A percentile compares a stretch with the other conserved stretches of the same genome.
These are phyloP conservation scores for Elachura formosa DNA, from an alignment of 2,113 vertebrate genomes.

Conservation along the genomic window DNA sequence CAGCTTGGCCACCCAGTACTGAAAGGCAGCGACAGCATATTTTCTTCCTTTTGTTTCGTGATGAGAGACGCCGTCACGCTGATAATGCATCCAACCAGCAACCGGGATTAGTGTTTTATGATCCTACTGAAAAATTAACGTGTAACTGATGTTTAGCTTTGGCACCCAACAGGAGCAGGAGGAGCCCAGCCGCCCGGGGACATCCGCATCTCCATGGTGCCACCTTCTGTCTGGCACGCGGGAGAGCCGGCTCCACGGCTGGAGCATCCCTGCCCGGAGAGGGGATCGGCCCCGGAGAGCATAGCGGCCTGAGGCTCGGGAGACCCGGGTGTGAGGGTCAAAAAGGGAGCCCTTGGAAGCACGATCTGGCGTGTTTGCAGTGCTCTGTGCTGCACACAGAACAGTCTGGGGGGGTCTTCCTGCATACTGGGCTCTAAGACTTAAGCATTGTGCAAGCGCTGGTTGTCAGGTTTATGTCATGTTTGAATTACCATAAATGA, in stretches of 20 bases:
- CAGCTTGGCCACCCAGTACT: not conserved
- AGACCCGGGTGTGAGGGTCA: too few relatives aligned
- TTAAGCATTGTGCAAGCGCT: accelerated
- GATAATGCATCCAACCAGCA: not conserved
- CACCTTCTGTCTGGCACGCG: not conserved
- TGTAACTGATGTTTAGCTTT: not conserved
- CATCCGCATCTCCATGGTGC: not conserved
- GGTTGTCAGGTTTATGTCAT: not conserved
- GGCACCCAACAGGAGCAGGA: not conserved
- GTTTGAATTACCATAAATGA: not conserved
- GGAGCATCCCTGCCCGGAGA: not conserved
- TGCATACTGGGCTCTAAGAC: not conserved
- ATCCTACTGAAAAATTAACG: not conserved
- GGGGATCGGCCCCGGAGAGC: not conserved
- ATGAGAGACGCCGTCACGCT: not conserved
- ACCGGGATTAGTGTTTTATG: not conserved
- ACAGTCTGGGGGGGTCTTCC: not conserved
- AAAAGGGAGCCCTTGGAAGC: not conserved
- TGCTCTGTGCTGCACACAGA: not conserved
- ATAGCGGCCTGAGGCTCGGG: not conserved
- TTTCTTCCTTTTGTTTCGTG: not conserved
- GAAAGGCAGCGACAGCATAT: not conserved
- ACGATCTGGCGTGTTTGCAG: accelerated
- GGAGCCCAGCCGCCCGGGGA: not conserved
- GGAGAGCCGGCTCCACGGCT: not conserved